Percentiles rank a stretch among this genome's conserved stretches.
phyloP scores from a whole-genome alignment of 2,113 vertebrate species.

The Chroicocephalus ridibundus region DNA sequence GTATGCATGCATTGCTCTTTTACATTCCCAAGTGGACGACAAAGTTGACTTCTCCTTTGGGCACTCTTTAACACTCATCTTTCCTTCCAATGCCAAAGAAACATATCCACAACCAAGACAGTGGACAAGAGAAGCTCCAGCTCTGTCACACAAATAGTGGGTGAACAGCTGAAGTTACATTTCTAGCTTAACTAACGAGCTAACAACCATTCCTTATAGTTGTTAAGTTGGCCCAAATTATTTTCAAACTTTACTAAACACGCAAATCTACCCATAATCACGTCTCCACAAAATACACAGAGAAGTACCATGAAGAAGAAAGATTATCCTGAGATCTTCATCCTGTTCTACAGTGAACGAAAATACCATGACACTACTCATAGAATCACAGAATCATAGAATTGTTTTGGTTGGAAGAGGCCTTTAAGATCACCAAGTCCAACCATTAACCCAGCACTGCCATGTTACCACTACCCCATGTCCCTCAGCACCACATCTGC shows the following conservation, averaged over 20 bases:
- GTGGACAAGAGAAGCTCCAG: neutral
- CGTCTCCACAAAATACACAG: neutral
- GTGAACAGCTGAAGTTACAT: accelerated
- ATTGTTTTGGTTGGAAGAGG: neutral
- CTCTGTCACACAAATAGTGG: neutral
- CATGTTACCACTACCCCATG: neutral
- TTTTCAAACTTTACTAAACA: neutral
- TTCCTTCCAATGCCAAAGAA: neutral
- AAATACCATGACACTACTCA: neutral
- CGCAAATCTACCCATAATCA: neutral
- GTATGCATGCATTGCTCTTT: neutral
- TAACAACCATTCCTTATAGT: neutral
- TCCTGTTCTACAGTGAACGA: neutral
- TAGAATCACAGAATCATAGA: neutral
- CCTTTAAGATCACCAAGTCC: neutral
- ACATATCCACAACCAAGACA: neutral
- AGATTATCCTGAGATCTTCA: neutral
- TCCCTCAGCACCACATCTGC: neutral
- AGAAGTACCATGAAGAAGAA: neutral
- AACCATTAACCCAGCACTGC: neutral
- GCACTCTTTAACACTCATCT: neutral
- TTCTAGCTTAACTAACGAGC: neutral
- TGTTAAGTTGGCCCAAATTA: neutral
- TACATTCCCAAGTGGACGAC: neutral
- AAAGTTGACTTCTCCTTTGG: neutral